Evolutionary conservation across 2,888 invertebrate species (phyloP), one percentile per base, ranked within the genome.

Genomic region (Ecliptopera silaceata): DNA sequence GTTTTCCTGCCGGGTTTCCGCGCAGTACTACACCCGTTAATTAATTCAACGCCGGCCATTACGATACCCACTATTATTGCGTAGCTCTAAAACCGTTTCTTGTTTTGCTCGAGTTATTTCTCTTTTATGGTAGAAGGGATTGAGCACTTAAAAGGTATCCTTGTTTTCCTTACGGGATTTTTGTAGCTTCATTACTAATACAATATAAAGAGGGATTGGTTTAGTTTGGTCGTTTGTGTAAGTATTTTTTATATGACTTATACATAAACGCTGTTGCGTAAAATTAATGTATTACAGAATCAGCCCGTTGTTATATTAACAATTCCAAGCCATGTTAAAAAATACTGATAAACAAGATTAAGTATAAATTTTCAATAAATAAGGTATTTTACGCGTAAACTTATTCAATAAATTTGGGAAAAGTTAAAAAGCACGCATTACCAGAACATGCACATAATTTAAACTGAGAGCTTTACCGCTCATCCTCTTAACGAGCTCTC

Each of bases 11-110:
- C 22, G 47, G 46, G 11, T 53, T 53, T 71, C 66, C 70, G 70
- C 73, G 68, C 74, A 70, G 73, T 78, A 70, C 76, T 74, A 77
- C 78, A 77, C 71, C 71, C 76, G 79, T 76, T 86, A 89, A 88
- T 88, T 88, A 88, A 88, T 88, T 87, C 84, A 84, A 73, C 70
- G 75, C 75, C 70, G 73, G 72, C 78, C 75, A 83, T 83, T 85
- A 71, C 79, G 73, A 82, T 81, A 80, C 75, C 77, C 69, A 77
- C 77, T 76, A 78, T 80, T 81, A 81, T 77, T 71, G 73, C 69
- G 68, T 69, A 64, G 68, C 68, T 72, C 71, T 67, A 76, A 79
- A 79, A 75, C 72, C 72, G 75, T 77, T 77, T 69, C 72, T 74
- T 72, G 71, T 72, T 72, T 65, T 64, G 65, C 70, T 71, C 62